A percentile compares a stretch with the other conserved stretches of the same genome.
These are phyloP conservation scores for Ophioninae sp. DNA, from an alignment of 2,888 invertebrate genomes.

Conservation along the genomic window DNA sequence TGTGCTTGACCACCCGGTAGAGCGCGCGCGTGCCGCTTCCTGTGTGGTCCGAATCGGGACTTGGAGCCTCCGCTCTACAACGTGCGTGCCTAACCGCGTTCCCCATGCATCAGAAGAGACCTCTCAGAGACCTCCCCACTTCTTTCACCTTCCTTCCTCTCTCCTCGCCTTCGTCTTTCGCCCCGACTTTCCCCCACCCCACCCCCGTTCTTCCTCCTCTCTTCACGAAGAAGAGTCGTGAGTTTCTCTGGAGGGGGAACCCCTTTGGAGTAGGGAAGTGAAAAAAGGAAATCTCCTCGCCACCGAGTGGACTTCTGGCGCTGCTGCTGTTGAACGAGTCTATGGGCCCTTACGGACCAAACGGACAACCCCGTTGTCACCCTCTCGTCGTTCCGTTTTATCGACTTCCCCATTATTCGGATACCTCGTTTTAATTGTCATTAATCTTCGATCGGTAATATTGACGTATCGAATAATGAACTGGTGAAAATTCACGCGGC, in stretches of 20 bases:
- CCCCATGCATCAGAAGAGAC: constrained; percentile 51
- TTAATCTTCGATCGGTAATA: too few relatives aligned
- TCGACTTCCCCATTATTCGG: background rate
- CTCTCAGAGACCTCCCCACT: constrained; percentile 42
- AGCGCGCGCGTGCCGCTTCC: constrained; percentile 89
- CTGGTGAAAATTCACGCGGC: too few relatives aligned
- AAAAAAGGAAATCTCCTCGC: constrained; percentile 49
- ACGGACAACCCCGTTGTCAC: constrained; percentile 4
- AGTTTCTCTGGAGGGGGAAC: constrained; percentile 63
- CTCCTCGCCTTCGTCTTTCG: constrained; percentile 36
- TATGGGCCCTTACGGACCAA: constrained; percentile 7
- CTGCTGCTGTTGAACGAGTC: constrained; percentile 43
- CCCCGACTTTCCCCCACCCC: constrained; percentile 8
- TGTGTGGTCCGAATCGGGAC: constrained; percentile 85
- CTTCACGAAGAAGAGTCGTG: background rate
- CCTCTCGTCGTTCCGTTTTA: constrained; percentile 11
- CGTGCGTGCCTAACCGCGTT: constrained; percentile 63
- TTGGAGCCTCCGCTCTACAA: constrained; percentile 65
- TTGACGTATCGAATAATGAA: too few relatives aligned
- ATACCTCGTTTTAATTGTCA: too few relatives aligned
- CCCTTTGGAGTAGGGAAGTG: constrained; percentile 59
- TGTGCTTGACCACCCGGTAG: constrained; percentile 82
- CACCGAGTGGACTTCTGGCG: constrained; percentile 37
- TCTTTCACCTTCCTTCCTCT: constrained; percentile 36
- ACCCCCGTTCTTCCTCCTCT: constrained; percentile 20